phyloP scores from a whole-genome alignment of 2,888 invertebrate genomes.

The Tribolium freemani region DNA sequence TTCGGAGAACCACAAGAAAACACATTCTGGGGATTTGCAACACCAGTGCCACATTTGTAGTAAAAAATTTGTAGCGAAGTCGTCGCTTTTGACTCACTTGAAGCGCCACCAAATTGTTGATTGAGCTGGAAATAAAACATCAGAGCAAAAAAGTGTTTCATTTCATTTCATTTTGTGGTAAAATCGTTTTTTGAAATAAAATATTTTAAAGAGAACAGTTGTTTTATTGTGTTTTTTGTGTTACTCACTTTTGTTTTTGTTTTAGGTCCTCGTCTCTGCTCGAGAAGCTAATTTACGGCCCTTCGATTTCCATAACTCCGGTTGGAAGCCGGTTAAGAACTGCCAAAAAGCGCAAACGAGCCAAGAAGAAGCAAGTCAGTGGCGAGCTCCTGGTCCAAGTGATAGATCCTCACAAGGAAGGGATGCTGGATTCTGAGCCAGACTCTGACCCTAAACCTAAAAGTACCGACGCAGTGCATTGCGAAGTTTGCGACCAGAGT shows the following conservation, averaged over 20 bases:
- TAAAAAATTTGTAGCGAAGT: slow-evolving; percentile 7
- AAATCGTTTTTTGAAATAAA: neutral
- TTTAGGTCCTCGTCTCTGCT: slow-evolving; percentile 55
- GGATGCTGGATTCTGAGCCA: slow-evolving; percentile 13
- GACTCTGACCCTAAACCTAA: slow-evolving; percentile 15
- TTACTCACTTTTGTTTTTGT: slow-evolving; percentile 31
- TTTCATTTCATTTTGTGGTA: neutral
- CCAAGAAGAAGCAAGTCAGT: neutral
- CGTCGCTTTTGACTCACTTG: neutral
- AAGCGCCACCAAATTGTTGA: slow-evolving; percentile 12
- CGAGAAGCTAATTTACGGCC: slow-evolving; percentile 55
- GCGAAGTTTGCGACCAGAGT: slow-evolving; percentile 61
- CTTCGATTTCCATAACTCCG: slow-evolving; percentile 53
- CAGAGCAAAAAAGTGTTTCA: neutral
- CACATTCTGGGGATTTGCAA: neutral
- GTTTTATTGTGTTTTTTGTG: neutral
- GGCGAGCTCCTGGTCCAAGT: slow-evolving; percentile 38
- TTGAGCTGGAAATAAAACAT: neutral
- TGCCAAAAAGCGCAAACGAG: neutral
- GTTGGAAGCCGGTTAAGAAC: slow-evolving; percentile 38
- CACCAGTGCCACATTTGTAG: slow-evolving; percentile 18
- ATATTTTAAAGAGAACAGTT: neutral
- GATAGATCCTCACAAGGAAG: slow-evolving; percentile 36
- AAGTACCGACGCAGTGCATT: slow-evolving; percentile 62
- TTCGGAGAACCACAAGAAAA: neutral